Conservation (phyloP, 2,113 vertebrate species). For the Grus americana region DNA sequence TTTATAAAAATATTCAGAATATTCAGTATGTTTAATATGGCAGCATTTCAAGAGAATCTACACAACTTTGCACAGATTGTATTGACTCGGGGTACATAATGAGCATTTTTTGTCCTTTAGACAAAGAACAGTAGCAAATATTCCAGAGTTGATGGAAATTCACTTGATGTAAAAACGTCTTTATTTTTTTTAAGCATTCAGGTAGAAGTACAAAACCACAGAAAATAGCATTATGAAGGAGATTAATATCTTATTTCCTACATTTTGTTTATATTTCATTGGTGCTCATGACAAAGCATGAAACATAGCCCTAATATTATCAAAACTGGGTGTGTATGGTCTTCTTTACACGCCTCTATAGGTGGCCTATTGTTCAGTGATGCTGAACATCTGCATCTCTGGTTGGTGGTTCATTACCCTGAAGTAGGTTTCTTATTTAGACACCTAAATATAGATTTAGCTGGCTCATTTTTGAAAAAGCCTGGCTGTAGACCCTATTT, state of each 20-base stretch:
- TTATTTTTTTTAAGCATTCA: neutral
- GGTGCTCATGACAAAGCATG: neutral
- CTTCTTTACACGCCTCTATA: neutral
- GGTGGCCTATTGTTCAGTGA: neutral
- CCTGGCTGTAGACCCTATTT: neutral
- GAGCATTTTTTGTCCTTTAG: constrained; percentile 8
- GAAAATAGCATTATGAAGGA: neutral
- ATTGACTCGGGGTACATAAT: constrained; percentile 1
- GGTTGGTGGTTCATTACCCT: neutral
- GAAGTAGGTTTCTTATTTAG: neutral
- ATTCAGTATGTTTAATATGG: constrained; percentile 43
- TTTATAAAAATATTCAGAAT: constrained; percentile 64
- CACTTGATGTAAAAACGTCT: neutral
- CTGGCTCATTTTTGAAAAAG: neutral
- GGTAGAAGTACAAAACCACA: neutral
- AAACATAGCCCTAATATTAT: neutral
- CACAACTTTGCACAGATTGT: constrained; percentile 20
- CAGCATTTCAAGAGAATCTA: constrained; percentile 50
- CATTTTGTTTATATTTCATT: neutral
- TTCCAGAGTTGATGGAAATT: neutral
- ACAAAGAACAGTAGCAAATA: neutral
- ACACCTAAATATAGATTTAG: neutral
- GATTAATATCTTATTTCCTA: neutral
- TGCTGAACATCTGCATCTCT: neutral
- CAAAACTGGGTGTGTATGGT: neutral